Conservation (phyloP, 2,797 vertebrate species). For the Hypotaenidia philippensis region DNA sequence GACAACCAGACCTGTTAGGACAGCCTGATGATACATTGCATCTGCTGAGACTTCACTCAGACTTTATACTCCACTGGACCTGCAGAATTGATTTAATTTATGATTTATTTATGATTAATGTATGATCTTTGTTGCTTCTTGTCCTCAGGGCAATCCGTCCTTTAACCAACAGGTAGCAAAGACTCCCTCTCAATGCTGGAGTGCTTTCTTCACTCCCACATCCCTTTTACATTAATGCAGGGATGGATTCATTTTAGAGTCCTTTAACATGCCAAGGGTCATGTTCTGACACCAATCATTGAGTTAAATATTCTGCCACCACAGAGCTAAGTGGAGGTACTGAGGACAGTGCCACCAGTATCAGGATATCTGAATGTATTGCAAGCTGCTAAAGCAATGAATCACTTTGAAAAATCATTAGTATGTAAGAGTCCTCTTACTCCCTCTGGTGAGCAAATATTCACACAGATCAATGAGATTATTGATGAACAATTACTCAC, state of each 20-base stretch:
- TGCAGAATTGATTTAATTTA: background rate
- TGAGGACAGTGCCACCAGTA: background rate
- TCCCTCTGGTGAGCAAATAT: background rate
- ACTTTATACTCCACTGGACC: background rate
- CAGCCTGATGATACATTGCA: background rate
- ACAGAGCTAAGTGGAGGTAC: background rate
- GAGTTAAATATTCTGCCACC: background rate
- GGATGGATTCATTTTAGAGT: background rate
- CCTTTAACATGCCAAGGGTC: background rate
- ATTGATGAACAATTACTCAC: background rate
- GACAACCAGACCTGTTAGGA: background rate
- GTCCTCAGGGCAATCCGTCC: background rate
- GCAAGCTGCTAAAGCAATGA: background rate
- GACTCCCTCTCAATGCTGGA: background rate
- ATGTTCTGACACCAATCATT: background rate
- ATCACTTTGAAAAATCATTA: background rate
- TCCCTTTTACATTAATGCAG: background rate
- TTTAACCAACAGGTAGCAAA: background rate
- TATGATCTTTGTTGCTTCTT: background rate
- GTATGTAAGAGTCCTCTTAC: background rate
- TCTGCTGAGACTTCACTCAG: fast-evolving
- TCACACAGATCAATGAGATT: background rate
- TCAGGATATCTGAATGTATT: background rate
- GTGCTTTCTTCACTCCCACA: background rate
- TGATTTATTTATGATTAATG: background rate